phyloP scores from a whole-genome alignment of 2,888 invertebrate species.

The Diarsia mendica region DNA sequence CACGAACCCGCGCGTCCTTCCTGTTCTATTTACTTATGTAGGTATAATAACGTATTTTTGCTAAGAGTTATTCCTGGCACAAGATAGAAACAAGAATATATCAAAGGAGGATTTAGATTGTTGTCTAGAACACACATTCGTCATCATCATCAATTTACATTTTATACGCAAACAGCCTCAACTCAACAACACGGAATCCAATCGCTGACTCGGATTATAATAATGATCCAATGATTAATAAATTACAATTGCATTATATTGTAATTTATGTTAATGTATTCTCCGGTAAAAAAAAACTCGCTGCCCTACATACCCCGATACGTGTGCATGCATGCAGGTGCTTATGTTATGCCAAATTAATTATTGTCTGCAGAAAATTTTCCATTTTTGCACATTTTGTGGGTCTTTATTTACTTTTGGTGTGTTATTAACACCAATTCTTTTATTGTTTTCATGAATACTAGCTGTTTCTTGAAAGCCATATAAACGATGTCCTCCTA shows the following conservation, averaged over 20 bases:
- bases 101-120: background rate
- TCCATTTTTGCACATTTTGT: background rate
- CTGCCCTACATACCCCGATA: slow-evolving; percentile 40
- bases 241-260: slow-evolving; percentile 36
- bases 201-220: slow-evolving; percentile 12
- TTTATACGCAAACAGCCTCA: background rate
- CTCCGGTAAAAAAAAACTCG: slow-evolving; percentile 38
- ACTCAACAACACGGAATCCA: slow-evolving; percentile 19
- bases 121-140: background rate
- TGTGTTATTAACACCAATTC: slow-evolving; percentile 3
- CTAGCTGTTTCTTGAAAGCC: background rate
- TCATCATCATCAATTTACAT: background rate
- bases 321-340: slow-evolving; percentile 29
- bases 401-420: background rate
- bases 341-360: slow-evolving; percentile 24
- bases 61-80: background rate
- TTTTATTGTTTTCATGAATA: background rate
- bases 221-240: slow-evolving; percentile 27
- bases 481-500: background rate
- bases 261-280: slow-evolving; percentile 45
- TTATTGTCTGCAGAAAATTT: slow-evolving; percentile 9
- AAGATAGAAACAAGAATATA: background rate
- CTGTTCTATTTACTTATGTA: background rate
- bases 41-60: background rate
- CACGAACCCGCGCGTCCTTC: background rate